phyloP scores from a whole-genome alignment of 35 echinoderm and acorn worm genomes.

The Acanthaster planci region DNA sequence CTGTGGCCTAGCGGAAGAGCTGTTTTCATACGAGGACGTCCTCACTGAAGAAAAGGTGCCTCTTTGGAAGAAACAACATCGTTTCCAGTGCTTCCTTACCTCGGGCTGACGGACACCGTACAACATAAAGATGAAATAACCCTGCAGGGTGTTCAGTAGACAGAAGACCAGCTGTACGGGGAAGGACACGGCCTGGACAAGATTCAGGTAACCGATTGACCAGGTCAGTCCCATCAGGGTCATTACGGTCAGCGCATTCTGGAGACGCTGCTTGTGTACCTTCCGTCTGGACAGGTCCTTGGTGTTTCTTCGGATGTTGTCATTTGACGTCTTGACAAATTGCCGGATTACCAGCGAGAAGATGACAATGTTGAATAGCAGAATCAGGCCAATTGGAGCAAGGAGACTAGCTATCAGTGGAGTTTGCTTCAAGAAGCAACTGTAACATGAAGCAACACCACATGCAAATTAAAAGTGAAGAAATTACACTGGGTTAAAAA shows the following conservation, averaged over 20 bases:
- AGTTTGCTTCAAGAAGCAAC: conserved; percentile 40
- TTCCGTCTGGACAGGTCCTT: not conserved
- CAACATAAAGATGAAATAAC: conserved; percentile 68
- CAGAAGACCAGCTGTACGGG: conserved; percentile 58
- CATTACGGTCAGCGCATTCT: conserved; percentile 51
- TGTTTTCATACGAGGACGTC: not conserved
- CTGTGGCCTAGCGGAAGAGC: not conserved
- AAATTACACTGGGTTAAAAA: no score
- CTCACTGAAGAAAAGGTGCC: not conserved
- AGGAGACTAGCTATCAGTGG: conserved; percentile 33
- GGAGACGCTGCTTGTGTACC: conserved; percentile 27
- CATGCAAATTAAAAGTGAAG: no score
- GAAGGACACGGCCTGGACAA: conserved; percentile 36
- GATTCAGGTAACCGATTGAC: conserved; percentile 43
- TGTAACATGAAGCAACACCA: not conserved
- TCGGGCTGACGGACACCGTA: conserved; percentile 54
- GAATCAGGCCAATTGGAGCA: conserved; percentile 44
- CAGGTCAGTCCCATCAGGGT: conserved; percentile 67
- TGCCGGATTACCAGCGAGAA: conserved; percentile 46
- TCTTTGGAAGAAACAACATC: not conserved
- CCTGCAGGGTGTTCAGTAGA: conserved; percentile 65
- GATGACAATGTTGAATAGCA: conserved; percentile 56
- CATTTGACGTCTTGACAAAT: conserved; percentile 26
- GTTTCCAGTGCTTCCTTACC: conserved; percentile 45
- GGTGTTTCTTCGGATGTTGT: not conserved